Evolutionary conservation across 2,113 vertebrate genomes (phyloP).

Genomic region (Chionis minor): DNA sequence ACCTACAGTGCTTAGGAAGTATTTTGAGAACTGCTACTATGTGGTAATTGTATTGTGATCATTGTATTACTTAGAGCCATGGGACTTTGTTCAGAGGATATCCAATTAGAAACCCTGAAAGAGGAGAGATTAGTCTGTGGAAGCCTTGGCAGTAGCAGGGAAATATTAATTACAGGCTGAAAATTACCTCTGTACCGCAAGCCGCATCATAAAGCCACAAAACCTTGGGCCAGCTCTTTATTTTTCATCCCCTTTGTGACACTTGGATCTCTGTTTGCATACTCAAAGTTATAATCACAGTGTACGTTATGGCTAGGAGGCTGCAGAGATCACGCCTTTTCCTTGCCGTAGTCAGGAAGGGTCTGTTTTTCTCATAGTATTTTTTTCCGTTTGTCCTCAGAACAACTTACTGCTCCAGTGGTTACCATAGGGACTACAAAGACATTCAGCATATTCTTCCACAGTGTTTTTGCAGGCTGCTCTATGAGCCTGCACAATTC

Average conservation of each 20-base stretch:
- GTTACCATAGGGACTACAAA: conserved; percentile 59
- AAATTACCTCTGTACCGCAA: not conserved
- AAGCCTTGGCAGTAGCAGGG: not conserved
- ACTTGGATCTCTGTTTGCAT: conserved; percentile 32
- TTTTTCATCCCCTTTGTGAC: conserved; percentile 48
- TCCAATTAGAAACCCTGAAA: not conserved
- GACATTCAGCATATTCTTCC: conserved; percentile 13
- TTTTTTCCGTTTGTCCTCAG: conserved; percentile 60
- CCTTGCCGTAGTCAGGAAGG: conserved; percentile 28
- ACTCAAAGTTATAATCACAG: not conserved
- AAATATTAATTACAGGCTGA: conserved; percentile 34
- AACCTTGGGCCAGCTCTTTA: not conserved
- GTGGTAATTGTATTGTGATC: not conserved
- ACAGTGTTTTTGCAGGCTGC: conserved; percentile 13
- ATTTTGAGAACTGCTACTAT: not conserved
- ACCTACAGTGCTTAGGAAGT: not conserved
- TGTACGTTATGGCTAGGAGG: not conserved
- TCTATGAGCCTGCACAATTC: not conserved
- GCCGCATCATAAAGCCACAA: not conserved
- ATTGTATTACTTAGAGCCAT: not conserved
- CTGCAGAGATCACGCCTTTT: conserved; percentile 18
- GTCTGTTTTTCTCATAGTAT: conserved; percentile 65
- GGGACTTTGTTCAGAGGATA: not conserved
- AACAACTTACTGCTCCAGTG: conserved; percentile 36
- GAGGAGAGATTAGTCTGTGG: not conserved